A percentile compares a stretch with the other conserved stretches of the same genome.
These are phyloP conservation scores for Morpho achilles DNA, from an alignment of 2,888 invertebrate species.

Conservation along the genomic window DNA sequence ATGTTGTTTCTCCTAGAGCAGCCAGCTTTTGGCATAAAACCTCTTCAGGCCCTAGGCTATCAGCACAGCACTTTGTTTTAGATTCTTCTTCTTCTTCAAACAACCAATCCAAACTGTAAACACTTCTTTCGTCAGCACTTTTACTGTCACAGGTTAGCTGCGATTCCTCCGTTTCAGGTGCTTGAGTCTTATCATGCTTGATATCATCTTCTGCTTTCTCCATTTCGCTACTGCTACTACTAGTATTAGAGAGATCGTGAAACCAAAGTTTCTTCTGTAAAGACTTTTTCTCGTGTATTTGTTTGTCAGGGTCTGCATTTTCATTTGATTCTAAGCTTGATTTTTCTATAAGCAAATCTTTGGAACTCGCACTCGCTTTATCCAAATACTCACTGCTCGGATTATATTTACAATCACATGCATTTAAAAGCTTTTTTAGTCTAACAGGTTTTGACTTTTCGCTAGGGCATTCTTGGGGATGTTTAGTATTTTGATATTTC, in stretches of 20 bases:
- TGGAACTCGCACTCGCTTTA: conserved; percentile 84
- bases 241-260: conserved; percentile 79
- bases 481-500: conserved; percentile 46
- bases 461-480: conserved; percentile 47
- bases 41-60: conserved; percentile 49
- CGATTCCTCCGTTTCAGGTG: conserved; percentile 56
- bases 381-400: conserved; percentile 73
- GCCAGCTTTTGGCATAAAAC: conserved; percentile 52
- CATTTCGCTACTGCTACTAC: conserved; percentile 76
- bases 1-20: conserved; percentile 66
- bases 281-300: conserved; percentile 42
- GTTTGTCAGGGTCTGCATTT: conserved; percentile 53
- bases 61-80: conserved; percentile 40
- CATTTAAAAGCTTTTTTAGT: conserved; percentile 59
- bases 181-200: conserved; percentile 41
- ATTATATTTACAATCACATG: conserved; percentile 59
- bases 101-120: conserved; percentile 72
- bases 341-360: conserved; percentile 83
- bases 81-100: conserved; percentile 58
- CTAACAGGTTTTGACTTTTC: conserved; percentile 65
- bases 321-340: conserved; percentile 76
- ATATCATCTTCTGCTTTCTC: conserved; percentile 44
- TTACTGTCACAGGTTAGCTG: conserved; percentile 57
- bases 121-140: conserved; percentile 65
- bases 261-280: conserved; percentile 68